Base-by-base conservation (phyloP, 1,140 invertebrate genomes). In the Lepidostoma basale region DNA sequence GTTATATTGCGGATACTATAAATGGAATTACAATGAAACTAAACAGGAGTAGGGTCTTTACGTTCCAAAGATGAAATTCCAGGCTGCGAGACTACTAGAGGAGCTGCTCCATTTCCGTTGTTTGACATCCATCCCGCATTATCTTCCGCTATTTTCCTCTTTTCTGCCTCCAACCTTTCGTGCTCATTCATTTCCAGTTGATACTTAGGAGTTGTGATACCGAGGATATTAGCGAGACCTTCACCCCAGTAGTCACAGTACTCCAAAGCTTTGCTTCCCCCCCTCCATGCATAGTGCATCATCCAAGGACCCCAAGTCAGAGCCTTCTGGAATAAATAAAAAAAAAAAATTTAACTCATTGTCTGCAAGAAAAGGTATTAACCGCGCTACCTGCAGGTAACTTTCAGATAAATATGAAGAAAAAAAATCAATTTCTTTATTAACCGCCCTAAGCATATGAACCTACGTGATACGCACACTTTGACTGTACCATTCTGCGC, bases 201-300 rank as follows among this genome's bases (percentile, higher is more conserved):
- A 79, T 96, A 97, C 77, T 96, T 97, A 3, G 94, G 93, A 14
- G 91, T 87, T 6, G 95, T 96, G 47, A 97, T 97, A 1, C 94
- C 95, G 76, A 97, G 89, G 76, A 95, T 90, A 71, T 86, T 87
- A 0, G 95, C 94, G 23, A 97, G 76, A 26, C 86, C 86, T 79
- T 96, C 94, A 3, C 95, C 95, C 26, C 93, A 82, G 74, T 89
- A 90, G 79, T 97, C 95, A 69, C 93, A 91, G 36, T 86, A 92
- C 76, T 87, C 83, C 33, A 95, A 76, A 25, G 91, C 82, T 76
- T 86, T 88, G 8, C 74, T 78, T n/a, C 90, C 87, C 36, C 87
- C 81, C 71, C 82, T 81, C 75, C 80, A 82, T n/a, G 88, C 85
- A 76, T 89, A 87, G 75, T 92, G 86, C 62, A 85, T 86, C 18